These are phyloP conservation scores for Matsumyia berberina DNA, from an alignment of 2,888 invertebrate species.

Conservation along the genomic window DNA sequence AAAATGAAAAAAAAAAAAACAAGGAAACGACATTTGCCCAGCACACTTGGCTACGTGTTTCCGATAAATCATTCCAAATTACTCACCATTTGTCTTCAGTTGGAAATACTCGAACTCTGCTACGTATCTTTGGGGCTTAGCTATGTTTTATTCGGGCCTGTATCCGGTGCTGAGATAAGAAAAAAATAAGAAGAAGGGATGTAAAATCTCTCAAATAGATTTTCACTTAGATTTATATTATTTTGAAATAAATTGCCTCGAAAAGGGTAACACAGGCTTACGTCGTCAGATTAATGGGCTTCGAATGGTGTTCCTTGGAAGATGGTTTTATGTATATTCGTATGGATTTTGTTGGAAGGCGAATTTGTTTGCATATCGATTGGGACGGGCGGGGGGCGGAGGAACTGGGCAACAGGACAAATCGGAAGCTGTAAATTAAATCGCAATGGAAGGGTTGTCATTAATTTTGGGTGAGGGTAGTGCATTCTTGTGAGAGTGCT, in stretches of 20 bases:
- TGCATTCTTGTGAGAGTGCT: background rate
- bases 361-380: constrained; percentile 24
- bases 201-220: constrained; percentile 63
- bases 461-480: background rate
- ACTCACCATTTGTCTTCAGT: constrained; percentile 71
- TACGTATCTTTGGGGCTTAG: constrained; percentile 17
- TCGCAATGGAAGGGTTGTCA: background rate
- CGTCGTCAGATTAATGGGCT: constrained; percentile 38
- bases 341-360: background rate
- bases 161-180: background rate
- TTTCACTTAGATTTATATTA: constrained; percentile 69
- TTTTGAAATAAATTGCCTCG: constrained; percentile 64
- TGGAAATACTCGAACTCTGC: constrained; percentile 19
- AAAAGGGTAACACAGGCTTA: constrained; percentile 43
- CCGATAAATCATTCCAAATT: constrained; percentile 69
- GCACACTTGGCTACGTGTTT: constrained; percentile 57
- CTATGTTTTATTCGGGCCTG: constrained; percentile 29
- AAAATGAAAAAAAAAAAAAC: constrained; percentile 21
- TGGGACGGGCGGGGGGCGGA: background rate
- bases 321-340: constrained; percentile 35
- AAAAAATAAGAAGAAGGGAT: constrained; percentile 43
- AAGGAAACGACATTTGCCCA: background rate
- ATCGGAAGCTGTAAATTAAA: constrained; percentile 20
- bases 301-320: constrained; percentile 26
- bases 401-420: constrained; percentile 12